These are phyloP conservation scores for Aelia acuminata DNA, from an alignment of 2,888 invertebrate species.

Conservation along the genomic window DNA sequence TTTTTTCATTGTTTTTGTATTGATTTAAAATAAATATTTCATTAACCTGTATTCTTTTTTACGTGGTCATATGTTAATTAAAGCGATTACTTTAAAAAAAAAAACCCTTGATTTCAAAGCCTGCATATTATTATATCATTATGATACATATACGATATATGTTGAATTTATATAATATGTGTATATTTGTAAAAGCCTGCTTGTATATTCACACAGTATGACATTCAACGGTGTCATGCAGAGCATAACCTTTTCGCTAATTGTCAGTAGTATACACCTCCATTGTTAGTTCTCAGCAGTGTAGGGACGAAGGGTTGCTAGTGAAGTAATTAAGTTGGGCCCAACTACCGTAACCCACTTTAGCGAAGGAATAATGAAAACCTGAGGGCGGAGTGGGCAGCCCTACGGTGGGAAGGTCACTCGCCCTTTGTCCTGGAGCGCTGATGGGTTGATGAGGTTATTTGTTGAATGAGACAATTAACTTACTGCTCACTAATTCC, in stretches of 20 bases:
- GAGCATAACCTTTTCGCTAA: neutral
- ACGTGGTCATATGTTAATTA: too few relatives aligned
- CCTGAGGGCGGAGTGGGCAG: neutral
- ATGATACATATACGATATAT: too few relatives aligned
- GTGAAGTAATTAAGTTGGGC: constrained; percentile 23
- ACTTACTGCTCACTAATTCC: neutral
- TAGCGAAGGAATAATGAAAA: constrained; percentile 23
- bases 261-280: neutral
- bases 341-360: neutral
- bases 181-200: too few relatives aligned
- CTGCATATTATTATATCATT: too few relatives aligned
- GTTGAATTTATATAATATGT: too few relatives aligned
- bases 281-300: neutral
- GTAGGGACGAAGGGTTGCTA: neutral
- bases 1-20: too few relatives aligned
- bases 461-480: neutral
- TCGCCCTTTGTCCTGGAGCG: neutral
- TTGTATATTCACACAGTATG: neutral
- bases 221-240: neutral
- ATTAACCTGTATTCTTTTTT: too few relatives aligned
- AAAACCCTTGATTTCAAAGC: too few relatives aligned
- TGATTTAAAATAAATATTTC: too few relatives aligned
- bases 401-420: neutral
- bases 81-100: too few relatives aligned
- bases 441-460: neutral